Base-by-base conservation (phyloP, 30 jellyfish, hydroid and myxozoan genomes). In the Rhopilema esculentum region DNA sequence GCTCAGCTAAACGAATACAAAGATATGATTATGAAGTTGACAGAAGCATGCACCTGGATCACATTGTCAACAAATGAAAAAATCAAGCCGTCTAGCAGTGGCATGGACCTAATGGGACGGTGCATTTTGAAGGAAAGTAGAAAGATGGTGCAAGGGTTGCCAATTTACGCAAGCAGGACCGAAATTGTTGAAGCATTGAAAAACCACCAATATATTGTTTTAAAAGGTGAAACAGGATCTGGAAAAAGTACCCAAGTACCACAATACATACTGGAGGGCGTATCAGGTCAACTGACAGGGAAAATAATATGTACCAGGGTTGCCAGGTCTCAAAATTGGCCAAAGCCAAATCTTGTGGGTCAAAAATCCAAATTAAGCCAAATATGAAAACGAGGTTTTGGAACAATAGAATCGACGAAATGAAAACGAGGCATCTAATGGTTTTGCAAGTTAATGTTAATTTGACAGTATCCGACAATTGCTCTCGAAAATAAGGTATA, bases 171-270 rank as follows among this genome's bases (percentile, higher is more conserved):
- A 24, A 17, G 75, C 27, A 66, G 89, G 19, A 68, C 92, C 8
- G 79, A 12, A 9, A 91, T 91, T n/a, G 50, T 79, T 8, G 85
- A 72, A 31, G 29, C 31, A 29, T 64, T 91, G 7, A 25, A 75
- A n/a, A 72, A 79, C 22, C 53, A 85, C 77, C 95, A 85, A 20
- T 88, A 84, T 30, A 77, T 91, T 33, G 89, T 91, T 8, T 78
- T 91, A 30, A 77, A 77, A 28, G 97, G 97, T n/a, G 97, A 91
- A 69, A 91, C 97, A 1, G 97, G 97, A 18, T 91, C 97, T 17
- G 97, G 97, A 17, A 91, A 91, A 80, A 91, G 97, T 82, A 91
- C 97, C 21, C 97, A 91, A 30, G 83, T 91, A 1, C 87, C 87
- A 61, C 93, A 91, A 73, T 91, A 91, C 67, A 57, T 90, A 20